Conservation (phyloP, 2,113 vertebrate species). For the Zapornia atra region DNA sequence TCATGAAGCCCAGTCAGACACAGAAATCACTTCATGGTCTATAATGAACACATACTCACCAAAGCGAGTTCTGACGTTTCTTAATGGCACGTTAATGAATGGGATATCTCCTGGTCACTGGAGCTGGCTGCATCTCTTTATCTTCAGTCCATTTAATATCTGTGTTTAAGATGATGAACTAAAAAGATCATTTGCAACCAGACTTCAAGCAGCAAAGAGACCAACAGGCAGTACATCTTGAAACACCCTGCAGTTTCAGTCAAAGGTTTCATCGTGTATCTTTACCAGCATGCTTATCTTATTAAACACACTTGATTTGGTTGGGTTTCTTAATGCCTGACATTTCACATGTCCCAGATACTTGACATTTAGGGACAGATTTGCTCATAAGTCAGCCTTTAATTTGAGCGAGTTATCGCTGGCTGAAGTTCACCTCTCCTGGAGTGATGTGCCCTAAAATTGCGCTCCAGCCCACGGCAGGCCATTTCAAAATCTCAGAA, state of each 20-base stretch:
- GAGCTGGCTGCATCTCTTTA: background rate
- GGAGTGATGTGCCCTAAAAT: background rate
- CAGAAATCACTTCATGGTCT: background rate
- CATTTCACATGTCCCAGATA: background rate
- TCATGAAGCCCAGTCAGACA: constrained; percentile 24
- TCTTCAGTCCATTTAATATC: constrained; percentile 7
- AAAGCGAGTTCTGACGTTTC: constrained; percentile 2
- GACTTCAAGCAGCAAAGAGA: constrained; percentile 22
- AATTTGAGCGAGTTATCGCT: background rate
- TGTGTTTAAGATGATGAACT: constrained; percentile 15
- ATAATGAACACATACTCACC: constrained; percentile 11
- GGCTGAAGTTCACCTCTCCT: background rate
- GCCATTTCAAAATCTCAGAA: background rate
- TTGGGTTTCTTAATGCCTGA: background rate
- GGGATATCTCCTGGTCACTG: background rate
- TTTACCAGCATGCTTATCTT: background rate
- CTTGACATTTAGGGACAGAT: background rate
- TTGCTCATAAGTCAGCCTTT: background rate
- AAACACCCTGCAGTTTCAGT: constrained; percentile 18
- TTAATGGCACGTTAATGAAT: background rate
- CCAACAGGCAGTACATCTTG: background rate
- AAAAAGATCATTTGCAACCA: constrained; percentile 20
- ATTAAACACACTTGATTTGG: background rate
- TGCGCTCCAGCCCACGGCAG: background rate
- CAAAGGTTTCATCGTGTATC: background rate